Conservation (phyloP, 2,113 vertebrate genomes). For the Sigmodon hispidus region DNA sequence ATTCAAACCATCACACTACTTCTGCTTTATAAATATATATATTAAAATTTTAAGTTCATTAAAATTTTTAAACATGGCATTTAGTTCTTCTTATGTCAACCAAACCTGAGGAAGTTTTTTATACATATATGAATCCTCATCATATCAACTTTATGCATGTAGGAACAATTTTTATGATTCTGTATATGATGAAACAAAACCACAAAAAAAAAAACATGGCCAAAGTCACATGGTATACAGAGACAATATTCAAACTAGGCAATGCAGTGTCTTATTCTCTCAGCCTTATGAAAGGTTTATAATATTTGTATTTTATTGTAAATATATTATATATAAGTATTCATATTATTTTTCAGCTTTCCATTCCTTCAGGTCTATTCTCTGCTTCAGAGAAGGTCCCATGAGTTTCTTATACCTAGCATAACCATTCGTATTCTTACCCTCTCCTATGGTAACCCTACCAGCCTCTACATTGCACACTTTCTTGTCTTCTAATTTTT, state of each 20-base stretch:
- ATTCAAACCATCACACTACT: too few relatives aligned
- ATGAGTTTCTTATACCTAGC: neutral
- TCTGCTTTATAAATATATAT: too few relatives aligned
- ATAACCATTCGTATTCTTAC: neutral
- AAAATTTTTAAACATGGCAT: too few relatives aligned
- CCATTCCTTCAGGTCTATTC: neutral
- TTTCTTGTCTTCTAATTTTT: too few relatives aligned
- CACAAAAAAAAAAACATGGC: neutral
- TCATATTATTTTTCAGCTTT: neutral
- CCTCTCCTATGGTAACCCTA: neutral
- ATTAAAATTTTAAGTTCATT: too few relatives aligned
- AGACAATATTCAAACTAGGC: neutral
- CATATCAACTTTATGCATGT: neutral
- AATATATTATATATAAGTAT: neutral
- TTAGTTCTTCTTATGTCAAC: too few relatives aligned
- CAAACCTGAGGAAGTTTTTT: too few relatives aligned
- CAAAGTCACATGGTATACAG: neutral
- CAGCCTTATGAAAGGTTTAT: neutral
- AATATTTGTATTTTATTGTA: neutral
- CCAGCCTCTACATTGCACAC: neutral
- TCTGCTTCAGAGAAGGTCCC: neutral
- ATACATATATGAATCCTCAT: neutral
- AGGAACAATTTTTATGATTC: neutral
- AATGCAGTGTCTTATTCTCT: neutral
- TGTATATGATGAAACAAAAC: neutral